Percentiles rank a stretch among this genome's conserved stretches.
phyloP scores from a whole-genome alignment of 2,797 vertebrate genomes.

The Malacoctenus gilli region DNA sequence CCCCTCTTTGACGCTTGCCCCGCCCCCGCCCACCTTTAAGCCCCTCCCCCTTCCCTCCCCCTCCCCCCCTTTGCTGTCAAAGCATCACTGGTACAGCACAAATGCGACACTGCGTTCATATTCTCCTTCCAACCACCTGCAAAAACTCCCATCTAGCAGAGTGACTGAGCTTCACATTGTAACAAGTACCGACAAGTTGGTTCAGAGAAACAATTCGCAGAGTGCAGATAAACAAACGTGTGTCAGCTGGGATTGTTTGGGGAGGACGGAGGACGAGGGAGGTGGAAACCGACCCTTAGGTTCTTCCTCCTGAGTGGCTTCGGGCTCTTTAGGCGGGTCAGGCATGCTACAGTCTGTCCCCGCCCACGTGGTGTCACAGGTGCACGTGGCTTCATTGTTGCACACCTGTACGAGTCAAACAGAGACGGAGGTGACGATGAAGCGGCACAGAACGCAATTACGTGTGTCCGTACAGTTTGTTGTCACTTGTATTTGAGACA shows the following conservation, averaged over 20 bases:
- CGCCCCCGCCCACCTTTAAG: slow-evolving; percentile 66
- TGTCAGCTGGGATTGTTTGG: slow-evolving; percentile 23
- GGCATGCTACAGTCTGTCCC: slow-evolving; percentile 99
- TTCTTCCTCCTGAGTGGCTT: slow-evolving; percentile 86
- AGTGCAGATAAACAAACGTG: slow-evolving; percentile 13
- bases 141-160: slow-evolving; percentile 39
- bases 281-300: slow-evolving; percentile 93
- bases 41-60: slow-evolving; percentile 86
- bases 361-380: slow-evolving; percentile 95
- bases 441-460: too few species aligned
- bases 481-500: too few species aligned
- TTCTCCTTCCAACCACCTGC: slow-evolving; percentile 15
- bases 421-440: slow-evolving; percentile 12
- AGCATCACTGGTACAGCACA: slow-evolving; percentile 40
- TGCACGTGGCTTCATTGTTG: slow-evolving; percentile 97
- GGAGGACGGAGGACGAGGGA: slow-evolving; percentile 42
- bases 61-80: slow-evolving; percentile 84
- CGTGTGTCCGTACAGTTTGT: too few species aligned
- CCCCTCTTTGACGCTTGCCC: slow-evolving; percentile 79
- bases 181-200: neutral
- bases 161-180: slow-evolving; percentile 29
- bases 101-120: slow-evolving; percentile 39
- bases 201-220: slow-evolving; percentile 28
- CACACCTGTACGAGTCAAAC: slow-evolving; percentile 85
- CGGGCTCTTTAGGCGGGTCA: slow-evolving; percentile 88